These are phyloP conservation scores for Alosa sapidissima DNA, from an alignment of 2,797 vertebrate genomes.

Conservation along the genomic window DNA sequence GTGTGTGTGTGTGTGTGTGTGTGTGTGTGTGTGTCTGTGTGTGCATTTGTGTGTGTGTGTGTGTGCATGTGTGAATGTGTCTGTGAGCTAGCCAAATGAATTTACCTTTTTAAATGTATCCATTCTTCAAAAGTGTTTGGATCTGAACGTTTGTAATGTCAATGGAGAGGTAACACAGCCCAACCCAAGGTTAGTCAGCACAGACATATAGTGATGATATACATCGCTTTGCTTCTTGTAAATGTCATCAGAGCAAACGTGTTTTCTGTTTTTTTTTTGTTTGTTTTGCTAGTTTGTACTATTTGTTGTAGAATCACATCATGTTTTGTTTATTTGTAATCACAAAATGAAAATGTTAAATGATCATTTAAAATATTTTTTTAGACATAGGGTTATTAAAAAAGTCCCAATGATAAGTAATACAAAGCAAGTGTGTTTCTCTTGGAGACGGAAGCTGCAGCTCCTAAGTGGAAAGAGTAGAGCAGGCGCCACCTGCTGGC, in stretches of 20 bases:
- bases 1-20: constrained; percentile 24
- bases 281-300: no score
- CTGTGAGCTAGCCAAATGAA: background rate
- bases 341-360: background rate
- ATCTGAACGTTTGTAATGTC: background rate
- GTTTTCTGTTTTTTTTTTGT: no score
- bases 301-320: background rate
- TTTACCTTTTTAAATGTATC: background rate
- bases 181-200: background rate
- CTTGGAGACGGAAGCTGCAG: background rate
- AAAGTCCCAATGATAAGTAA: background rate
- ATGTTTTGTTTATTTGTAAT: background rate
- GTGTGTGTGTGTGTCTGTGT: constrained; percentile 1
- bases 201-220: background rate
- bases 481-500: constrained; percentile 81
- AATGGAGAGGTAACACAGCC: background rate
- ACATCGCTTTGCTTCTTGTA: background rate
- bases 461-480: constrained; percentile 64
- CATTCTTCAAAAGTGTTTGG: background rate
- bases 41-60: background rate
- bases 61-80: background rate
- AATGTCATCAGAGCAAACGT: no score
- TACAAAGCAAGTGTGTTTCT: background rate
- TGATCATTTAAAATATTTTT: background rate
- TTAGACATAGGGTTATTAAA: background rate